Base-by-base conservation (phyloP, 2,888 invertebrate genomes). In the Dione vanillae region DNA sequence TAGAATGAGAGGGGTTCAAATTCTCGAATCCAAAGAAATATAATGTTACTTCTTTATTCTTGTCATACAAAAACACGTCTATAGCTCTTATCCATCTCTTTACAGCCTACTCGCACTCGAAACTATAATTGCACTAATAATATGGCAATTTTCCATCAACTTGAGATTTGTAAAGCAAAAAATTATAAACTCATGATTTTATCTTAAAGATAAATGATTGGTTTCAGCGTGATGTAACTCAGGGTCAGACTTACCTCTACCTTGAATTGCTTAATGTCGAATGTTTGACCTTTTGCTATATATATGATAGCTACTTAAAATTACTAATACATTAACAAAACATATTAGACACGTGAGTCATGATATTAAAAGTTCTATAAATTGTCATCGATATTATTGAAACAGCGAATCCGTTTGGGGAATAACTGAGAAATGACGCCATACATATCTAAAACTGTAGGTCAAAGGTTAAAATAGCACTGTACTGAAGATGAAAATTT, bases 241-340 rank as follows among this genome's bases (percentile, higher is more conserved):
- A 52, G 51, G 65, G 69, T 64, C 64, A 49, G 12, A 11, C 40
- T 52, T 69, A 52, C 65, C 54, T 49, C 19, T 37, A 64, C 69
- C 64, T 69, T 64, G 64, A 69, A 64, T 49, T 35, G 56, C 16
- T n/a, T 58, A 51, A 14, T n/a, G 37, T 37, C 41, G 7, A 49
- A 6, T 54, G 52, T 40, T 45, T 69, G 68, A 64, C 68, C 68
- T 64, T 54, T n/a, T n/a, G n/a, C n/a, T n/a, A n/a, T 37, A 11
- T 37, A 56, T 56, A 6, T 16, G 37, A n/a, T 49, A 56, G n/a
- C 16, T 10, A 37, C n/a, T 56, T 56, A n/a, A 56, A 37, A 37
- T 62, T 43, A n/a, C 12, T 62, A 65, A 40, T 65, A 65, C 40
- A 40, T 49, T 7, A 51, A 35, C 9, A 49, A 61, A 61, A 45